Conservation (phyloP, 2,113 vertebrate genomes). For the Clarias magur region DNA sequence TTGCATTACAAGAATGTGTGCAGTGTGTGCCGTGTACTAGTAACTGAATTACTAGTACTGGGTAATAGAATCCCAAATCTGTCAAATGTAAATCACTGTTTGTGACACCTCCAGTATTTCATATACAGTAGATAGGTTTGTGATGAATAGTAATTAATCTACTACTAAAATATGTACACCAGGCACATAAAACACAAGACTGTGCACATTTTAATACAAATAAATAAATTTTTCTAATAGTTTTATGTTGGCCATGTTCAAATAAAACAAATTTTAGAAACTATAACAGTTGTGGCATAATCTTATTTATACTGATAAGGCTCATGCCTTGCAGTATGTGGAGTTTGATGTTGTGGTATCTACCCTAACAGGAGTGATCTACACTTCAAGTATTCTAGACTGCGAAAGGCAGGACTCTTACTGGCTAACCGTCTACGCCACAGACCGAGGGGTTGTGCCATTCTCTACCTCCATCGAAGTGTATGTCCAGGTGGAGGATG, state of each 20-base stretch:
- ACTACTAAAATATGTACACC: not conserved
- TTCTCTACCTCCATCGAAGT: constrained; percentile 88
- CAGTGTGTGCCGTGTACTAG: not conserved
- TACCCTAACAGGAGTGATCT: constrained; percentile 82
- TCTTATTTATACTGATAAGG: not conserved
- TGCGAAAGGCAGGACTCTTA: constrained; percentile 88
- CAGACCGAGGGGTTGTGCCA: constrained; percentile 84
- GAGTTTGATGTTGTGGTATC: constrained; percentile 38
- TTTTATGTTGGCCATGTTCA: not conserved
- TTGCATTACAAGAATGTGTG: constrained; percentile 32
- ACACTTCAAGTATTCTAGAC: constrained; percentile 89
- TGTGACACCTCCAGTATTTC: not conserved
- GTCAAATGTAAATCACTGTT: not conserved
- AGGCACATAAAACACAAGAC: not conserved
- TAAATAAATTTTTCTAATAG: too few relatives aligned
- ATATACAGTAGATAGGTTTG: not conserved
- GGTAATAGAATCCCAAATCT: not conserved
- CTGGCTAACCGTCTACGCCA: constrained; percentile 90
- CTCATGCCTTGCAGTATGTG: not conserved
- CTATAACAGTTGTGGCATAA: not conserved
- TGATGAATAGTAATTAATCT: not conserved
- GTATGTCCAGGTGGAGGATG: constrained; percentile 92
- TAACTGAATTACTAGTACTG: not conserved
- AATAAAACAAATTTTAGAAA: not conserved
- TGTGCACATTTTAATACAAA: not conserved